phyloP scores from a whole-genome alignment of 2,797 vertebrate genomes.

The Phalloptychus januarius region DNA sequence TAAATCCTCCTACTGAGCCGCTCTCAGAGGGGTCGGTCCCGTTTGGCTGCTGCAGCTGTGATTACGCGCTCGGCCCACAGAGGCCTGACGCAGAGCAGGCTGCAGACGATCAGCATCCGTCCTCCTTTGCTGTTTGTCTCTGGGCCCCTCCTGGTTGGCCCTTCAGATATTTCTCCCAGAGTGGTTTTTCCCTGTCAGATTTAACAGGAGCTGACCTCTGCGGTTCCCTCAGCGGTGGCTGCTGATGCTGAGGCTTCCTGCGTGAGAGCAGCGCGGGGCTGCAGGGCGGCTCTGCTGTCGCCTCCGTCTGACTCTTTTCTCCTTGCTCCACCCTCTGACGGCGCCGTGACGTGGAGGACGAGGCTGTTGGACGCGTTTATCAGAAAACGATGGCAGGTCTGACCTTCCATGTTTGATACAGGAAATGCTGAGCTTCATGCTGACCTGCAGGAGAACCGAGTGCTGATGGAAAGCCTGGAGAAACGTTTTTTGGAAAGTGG shows the following conservation, averaged over 20 bases:
- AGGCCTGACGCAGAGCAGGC: neutral
- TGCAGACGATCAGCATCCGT: neutral
- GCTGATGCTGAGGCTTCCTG: conserved; percentile 29
- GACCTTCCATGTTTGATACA: neutral
- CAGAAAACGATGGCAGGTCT: neutral
- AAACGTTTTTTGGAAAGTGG: neutral
- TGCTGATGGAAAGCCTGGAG: neutral
- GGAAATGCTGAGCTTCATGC: neutral
- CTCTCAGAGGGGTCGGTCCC: neutral
- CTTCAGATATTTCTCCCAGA: neutral
- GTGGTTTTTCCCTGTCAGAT: neutral
- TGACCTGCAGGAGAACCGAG: neutral
- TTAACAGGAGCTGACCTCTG: conserved; percentile 5
- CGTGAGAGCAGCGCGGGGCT: neutral
- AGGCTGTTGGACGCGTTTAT: neutral
- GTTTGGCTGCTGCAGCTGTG: neutral
- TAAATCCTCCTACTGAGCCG: conserved; percentile 22
- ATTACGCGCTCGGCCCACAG: neutral
- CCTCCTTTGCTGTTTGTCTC: neutral
- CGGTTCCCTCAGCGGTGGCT: neutral
- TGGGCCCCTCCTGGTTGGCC: neutral
- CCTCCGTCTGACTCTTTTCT: conserved; percentile 40
- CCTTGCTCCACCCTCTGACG: conserved; percentile 9
- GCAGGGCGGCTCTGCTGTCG: conserved; percentile 5
- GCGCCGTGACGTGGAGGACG: neutral